Percentiles rank a stretch among this genome's conserved stretches.
Evolutionary conservation across 2,113 vertebrate species (phyloP).

Genomic region (Nesogale talazaci): DNA sequence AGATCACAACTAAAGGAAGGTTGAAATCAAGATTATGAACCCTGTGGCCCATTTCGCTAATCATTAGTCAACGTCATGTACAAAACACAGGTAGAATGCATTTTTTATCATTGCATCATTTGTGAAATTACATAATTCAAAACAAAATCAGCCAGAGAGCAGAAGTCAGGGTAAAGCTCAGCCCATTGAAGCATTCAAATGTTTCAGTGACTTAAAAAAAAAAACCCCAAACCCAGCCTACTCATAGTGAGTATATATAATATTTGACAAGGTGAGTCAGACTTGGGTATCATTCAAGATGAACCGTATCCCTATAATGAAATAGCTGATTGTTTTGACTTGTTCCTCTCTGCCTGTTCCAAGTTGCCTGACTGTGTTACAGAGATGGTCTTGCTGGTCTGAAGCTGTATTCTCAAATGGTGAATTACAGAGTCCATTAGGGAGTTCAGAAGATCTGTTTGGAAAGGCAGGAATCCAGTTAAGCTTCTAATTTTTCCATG

Average conservation of each 20-base stretch:
- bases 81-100: constrained; percentile 74
- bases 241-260: constrained; percentile 72
- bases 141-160: constrained; percentile 71
- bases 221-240: neutral
- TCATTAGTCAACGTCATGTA: constrained; percentile 12
- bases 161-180: constrained; percentile 39
- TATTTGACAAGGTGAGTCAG: constrained; percentile 80
- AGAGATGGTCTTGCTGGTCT: constrained; percentile 73
- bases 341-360: constrained; percentile 78
- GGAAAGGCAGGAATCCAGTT: constrained; percentile 83
- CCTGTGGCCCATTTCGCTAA: constrained; percentile 38
- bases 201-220: constrained; percentile 64
- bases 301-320: constrained; percentile 79
- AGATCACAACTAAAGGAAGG: constrained; percentile 68
- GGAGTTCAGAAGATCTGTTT: constrained; percentile 82
- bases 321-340: constrained; percentile 83
- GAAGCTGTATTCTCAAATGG: constrained; percentile 70
- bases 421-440: constrained; percentile 82
- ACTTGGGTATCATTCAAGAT: constrained; percentile 80
- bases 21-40: constrained; percentile 67
- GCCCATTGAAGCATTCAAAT: constrained; percentile 56
- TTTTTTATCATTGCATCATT: constrained; percentile 71
- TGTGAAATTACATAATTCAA: constrained; percentile 72
- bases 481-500: constrained; percentile 84
- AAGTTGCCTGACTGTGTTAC: constrained; percentile 73